A percentile compares a stretch with the other conserved stretches of the same genome.
Evolutionary conservation across 2,113 vertebrate species (phyloP).

Genomic region (Alosa alosa): DNA sequence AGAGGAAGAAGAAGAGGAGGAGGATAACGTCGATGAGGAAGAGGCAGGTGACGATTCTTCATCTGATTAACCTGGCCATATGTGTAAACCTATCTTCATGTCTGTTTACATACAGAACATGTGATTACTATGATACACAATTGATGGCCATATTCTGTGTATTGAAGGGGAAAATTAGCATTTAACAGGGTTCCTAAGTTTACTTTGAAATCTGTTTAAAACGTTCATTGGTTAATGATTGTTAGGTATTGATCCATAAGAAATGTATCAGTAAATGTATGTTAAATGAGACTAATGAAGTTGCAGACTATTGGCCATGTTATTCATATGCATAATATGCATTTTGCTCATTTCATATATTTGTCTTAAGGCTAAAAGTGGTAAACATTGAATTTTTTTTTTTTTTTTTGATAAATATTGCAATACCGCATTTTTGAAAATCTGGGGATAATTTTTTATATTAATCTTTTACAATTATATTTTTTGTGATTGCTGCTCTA

Average conservation of each 20-base stretch:
- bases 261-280: too few relatives aligned
- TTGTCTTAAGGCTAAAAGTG: too few relatives aligned
- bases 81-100: not conserved
- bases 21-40: conserved; percentile 17
- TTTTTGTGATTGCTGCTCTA: not conserved
- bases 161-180: not conserved
- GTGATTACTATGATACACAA: not conserved
- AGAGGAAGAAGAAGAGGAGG: conserved; percentile 53
- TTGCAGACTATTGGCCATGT: too few relatives aligned
- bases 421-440: not conserved
- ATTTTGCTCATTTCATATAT: too few relatives aligned
- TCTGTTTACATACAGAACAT: not conserved
- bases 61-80: not conserved
- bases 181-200: too few relatives aligned
- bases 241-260: too few relatives aligned
- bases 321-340: too few relatives aligned
- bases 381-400: not conserved
- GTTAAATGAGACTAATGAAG: too few relatives aligned
- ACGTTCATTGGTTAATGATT: not conserved
- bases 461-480: not conserved
- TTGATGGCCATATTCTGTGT: not conserved
- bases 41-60: not conserved
- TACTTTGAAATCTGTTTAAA: too few relatives aligned
- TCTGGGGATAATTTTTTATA: not conserved
- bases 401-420: not conserved